A percentile compares a stretch with the other conserved stretches of the same genome.
Conservation (phyloP, 2,113 vertebrate genomes). For the Ranitomeya variabilis region DNA sequence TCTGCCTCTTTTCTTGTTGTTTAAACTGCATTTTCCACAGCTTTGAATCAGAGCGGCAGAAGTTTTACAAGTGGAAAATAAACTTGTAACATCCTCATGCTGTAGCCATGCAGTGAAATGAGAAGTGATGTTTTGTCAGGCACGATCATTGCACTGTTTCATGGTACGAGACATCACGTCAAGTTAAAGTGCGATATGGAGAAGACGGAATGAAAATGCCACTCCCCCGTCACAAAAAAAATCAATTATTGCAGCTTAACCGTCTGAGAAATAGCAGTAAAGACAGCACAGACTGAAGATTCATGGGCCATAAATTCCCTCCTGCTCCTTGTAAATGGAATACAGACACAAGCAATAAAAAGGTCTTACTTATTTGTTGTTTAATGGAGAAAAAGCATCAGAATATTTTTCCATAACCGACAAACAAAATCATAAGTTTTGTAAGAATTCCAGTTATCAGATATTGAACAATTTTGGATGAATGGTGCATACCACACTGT, state of each 20-base stretch:
- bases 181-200: constrained; percentile 48
- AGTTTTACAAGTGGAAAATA: constrained; percentile 55
- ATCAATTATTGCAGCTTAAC: constrained; percentile 59
- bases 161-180: constrained; percentile 56
- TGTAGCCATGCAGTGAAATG: constrained; percentile 51
- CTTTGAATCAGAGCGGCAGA: constrained; percentile 33
- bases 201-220: constrained; percentile 48
- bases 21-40: constrained; percentile 11
- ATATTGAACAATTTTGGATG: background rate
- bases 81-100: constrained; percentile 49
- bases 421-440: constrained; percentile 32
- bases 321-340: constrained; percentile 50
- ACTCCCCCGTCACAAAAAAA: constrained; percentile 54
- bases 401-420: constrained; percentile 19
- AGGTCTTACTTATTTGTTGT: constrained; percentile 56
- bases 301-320: constrained; percentile 57
- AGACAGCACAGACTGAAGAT: constrained; percentile 50
- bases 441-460: background rate
- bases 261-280: constrained; percentile 56
- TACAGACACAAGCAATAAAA: constrained; percentile 50
- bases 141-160: constrained; percentile 43
- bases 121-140: constrained; percentile 58
- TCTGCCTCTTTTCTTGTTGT: background rate
- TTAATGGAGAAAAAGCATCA: constrained; percentile 45
- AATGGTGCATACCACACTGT: background rate